Percentiles rank a stretch among this genome's conserved stretches.
phyloP scores from a whole-genome alignment of 2,113 vertebrate species.

The Cyprinodon brontotheroides region DNA sequence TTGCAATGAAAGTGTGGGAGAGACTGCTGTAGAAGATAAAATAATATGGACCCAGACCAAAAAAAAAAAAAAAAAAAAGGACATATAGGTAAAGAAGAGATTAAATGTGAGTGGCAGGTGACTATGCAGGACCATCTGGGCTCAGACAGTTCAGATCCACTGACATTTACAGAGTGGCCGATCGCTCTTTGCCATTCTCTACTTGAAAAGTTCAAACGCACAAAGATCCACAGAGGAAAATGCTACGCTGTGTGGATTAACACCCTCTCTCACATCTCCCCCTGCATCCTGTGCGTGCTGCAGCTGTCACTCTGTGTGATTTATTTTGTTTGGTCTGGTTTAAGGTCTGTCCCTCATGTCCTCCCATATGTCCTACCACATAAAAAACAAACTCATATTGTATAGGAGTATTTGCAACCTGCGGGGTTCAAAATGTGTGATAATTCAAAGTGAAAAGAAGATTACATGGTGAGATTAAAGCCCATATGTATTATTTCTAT shows the following conservation, averaged over 20 bases:
- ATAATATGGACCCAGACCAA: constrained; percentile 44
- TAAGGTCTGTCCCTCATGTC: constrained; percentile 26
- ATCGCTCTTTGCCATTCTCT: constrained; percentile 56
- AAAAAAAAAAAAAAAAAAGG: constrained; percentile 31
- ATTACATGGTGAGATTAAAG: constrained; percentile 59
- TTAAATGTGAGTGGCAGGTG: constrained; percentile 60
- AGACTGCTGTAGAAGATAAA: constrained; percentile 31
- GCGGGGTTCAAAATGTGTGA: background rate
- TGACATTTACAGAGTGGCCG: constrained; percentile 78
- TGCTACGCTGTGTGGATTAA: constrained; percentile 63
- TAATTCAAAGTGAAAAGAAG: constrained; percentile 1
- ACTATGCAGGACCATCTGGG: constrained; percentile 45
- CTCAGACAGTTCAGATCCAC: constrained; percentile 57
- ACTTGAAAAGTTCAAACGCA: constrained; percentile 75
- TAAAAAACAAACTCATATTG: constrained; percentile 1
- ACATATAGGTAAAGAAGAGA: constrained; percentile 34
- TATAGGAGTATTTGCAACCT: constrained; percentile 1
- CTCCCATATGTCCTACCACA: background rate
- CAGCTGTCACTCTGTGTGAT: constrained; percentile 42
- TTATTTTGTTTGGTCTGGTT: constrained; percentile 3
- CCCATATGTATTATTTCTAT: background rate
- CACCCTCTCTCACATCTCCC: constrained; percentile 48
- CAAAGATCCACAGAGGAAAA: constrained; percentile 63
- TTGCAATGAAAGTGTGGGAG: constrained; percentile 54
- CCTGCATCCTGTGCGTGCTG: constrained; percentile 21